phyloP scores from a whole-genome alignment of 1,140 invertebrate genomes.

The Orussus abietinus region DNA sequence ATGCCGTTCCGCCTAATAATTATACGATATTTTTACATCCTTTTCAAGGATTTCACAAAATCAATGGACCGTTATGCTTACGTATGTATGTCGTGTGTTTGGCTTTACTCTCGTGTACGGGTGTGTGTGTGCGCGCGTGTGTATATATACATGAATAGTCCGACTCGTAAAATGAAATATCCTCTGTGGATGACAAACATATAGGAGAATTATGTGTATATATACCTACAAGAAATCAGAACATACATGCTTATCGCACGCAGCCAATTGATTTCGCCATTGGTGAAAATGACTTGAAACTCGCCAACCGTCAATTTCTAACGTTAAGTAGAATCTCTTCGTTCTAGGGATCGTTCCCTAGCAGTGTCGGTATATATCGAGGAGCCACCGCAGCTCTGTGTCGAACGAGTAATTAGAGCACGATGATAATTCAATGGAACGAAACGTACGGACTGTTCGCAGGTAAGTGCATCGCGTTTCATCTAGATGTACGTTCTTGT shows the following conservation, averaged over 20 bases:
- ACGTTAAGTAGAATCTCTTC: background rate
- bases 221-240: slow-evolving; percentile 14
- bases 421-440: too few relatives aligned
- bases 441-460: too few relatives aligned
- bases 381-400: too few relatives aligned
- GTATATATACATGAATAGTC: slow-evolving; percentile 17
- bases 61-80: slow-evolving; percentile 27
- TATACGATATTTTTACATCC: slow-evolving; percentile 39
- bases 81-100: slow-evolving; percentile 13
- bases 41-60: slow-evolving; percentile 39
- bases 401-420: too few relatives aligned
- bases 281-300: background rate
- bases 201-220: slow-evolving; percentile 18
- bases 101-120: slow-evolving; percentile 12
- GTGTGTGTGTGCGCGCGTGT: slow-evolving; percentile 10
- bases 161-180: slow-evolving; percentile 17
- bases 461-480: too few relatives aligned
- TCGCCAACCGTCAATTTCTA: slow-evolving; percentile 13
- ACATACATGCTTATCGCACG: background rate
- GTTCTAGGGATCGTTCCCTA: too few relatives aligned
- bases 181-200: slow-evolving; percentile 12
- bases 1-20: slow-evolving; percentile 25
- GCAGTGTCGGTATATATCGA: too few relatives aligned
- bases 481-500: too few relatives aligned
- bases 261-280: slow-evolving; percentile 2